phyloP scores from a whole-genome alignment of 2,888 invertebrate genomes.

The Scaeva pyrastri region DNA sequence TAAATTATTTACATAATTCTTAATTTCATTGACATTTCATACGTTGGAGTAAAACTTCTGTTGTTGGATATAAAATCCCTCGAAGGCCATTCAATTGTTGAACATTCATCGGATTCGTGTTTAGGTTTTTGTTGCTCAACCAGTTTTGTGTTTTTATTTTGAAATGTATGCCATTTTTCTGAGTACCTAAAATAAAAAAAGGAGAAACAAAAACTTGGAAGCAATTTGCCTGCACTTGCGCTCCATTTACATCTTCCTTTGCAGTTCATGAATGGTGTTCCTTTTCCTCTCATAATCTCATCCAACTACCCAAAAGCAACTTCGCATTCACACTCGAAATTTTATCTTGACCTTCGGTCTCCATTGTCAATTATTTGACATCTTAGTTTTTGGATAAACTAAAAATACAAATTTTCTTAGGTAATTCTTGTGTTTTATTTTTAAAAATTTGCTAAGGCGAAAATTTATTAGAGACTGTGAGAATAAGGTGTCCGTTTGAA shows the following conservation, averaged over 20 bases:
- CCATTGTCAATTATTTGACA: neutral
- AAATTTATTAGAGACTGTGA: conserved; percentile 36
- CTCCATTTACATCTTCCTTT: neutral
- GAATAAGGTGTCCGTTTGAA: conserved; percentile 1
- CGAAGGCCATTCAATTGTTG: conserved; percentile 53
- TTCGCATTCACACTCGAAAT: neutral
- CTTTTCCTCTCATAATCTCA: neutral
- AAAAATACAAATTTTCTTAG: conserved; percentile 33
- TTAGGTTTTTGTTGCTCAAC: conserved; percentile 33
- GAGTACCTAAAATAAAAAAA: neutral
- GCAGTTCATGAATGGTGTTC: neutral
- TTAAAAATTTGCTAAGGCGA: conserved; percentile 35
- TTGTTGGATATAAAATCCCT: conserved; percentile 6
- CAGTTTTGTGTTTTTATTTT: conserved; percentile 36
- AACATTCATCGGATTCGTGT: conserved; percentile 15
- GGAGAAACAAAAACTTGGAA: neutral
- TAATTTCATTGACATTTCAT: conserved; percentile 16
- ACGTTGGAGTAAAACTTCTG: neutral
- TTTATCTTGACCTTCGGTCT: neutral
- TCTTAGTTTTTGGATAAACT: neutral
- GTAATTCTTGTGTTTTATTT: conserved; percentile 57
- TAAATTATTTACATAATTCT: neutral
- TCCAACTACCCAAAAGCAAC: neutral
- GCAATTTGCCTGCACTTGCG: neutral
- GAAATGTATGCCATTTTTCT: neutral